Conservation (phyloP, 2,888 invertebrate species). For the Macroteleia sp. region DNA sequence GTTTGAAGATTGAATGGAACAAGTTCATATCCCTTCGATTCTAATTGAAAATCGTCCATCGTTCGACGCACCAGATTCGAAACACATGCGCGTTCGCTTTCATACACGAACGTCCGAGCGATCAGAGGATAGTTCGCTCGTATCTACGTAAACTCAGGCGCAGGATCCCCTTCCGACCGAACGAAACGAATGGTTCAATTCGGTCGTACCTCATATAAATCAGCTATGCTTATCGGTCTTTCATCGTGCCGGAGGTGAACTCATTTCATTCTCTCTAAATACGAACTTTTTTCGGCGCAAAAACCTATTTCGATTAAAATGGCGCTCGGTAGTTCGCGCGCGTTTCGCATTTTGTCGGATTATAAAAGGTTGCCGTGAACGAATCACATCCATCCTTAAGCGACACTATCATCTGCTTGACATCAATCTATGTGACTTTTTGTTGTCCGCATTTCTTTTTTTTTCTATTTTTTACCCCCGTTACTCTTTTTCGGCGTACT, state of each 20-base stretch:
- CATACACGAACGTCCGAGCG: slow-evolving; percentile 58
- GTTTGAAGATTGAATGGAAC: slow-evolving; percentile 73
- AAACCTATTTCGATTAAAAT: slow-evolving; percentile 84
- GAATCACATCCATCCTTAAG: slow-evolving; percentile 67
- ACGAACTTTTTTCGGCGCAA: slow-evolving; percentile 81
- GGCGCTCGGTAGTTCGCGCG: slow-evolving; percentile 75
- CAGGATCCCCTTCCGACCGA: slow-evolving; percentile 65
- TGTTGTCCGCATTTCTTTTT: slow-evolving; percentile 19
- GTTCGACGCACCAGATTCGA: slow-evolving; percentile 61
- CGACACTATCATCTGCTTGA: slow-evolving; percentile 67
- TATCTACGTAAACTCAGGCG: slow-evolving; percentile 78
- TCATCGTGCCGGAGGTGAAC: slow-evolving; percentile 83
- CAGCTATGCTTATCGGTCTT: slow-evolving; percentile 84
- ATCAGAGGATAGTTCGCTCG: slow-evolving; percentile 65
- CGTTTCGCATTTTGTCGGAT: slow-evolving; percentile 81
- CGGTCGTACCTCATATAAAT: slow-evolving; percentile 81
- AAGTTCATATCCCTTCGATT: slow-evolving; percentile 69
- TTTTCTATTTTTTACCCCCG: slow-evolving; percentile 31
- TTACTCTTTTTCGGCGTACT: slow-evolving; percentile 9
- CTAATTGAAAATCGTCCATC: slow-evolving; percentile 76
- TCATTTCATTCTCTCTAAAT: slow-evolving; percentile 84
- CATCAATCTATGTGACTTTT: slow-evolving; percentile 53
- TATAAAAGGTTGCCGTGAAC: slow-evolving; percentile 79
- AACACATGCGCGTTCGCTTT: slow-evolving; percentile 61
- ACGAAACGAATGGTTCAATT: slow-evolving; percentile 74